Conservation (phyloP, 2,888 invertebrate genomes). For the Cephus nigrinus region DNA sequence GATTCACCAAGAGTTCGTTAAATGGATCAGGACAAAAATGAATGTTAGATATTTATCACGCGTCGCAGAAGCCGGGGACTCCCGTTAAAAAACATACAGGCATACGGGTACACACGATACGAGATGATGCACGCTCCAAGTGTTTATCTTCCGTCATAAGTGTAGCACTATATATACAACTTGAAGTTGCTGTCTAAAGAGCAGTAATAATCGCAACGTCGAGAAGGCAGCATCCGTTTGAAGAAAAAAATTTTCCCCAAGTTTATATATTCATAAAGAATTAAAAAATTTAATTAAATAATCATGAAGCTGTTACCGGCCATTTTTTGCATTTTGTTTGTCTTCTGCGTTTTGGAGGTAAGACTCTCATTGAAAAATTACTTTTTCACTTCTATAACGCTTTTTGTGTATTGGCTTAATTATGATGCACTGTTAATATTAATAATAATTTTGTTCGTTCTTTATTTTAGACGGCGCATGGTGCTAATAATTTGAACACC, state of each 20-base stretch:
- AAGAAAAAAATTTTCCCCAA: neutral
- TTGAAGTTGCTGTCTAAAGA: neutral
- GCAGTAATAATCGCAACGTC: neutral
- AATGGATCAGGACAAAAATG: neutral
- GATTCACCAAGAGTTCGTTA: neutral
- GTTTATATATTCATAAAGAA: neutral
- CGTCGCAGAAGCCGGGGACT: neutral
- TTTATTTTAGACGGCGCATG: neutral
- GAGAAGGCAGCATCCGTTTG: neutral
- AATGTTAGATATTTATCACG: neutral
- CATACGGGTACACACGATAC: neutral
- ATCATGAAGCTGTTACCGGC: neutral
- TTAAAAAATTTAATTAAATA: neutral
- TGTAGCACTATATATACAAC: neutral
- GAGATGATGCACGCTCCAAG: too few species aligned
- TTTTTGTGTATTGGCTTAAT: neutral
- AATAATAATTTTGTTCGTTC: neutral
- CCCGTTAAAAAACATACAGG: neutral
- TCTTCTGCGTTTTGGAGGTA: neutral
- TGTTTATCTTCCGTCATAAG: neutral
- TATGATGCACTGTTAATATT: neutral
- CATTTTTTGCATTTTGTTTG: neutral
- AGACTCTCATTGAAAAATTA: neutral
- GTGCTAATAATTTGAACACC: neutral
- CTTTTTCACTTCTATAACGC: too few species aligned